A percentile compares a stretch with the other conserved stretches of the same genome.
phyloP scores from a whole-genome alignment of 2,888 invertebrate species.

The Zonitis immaculata region DNA sequence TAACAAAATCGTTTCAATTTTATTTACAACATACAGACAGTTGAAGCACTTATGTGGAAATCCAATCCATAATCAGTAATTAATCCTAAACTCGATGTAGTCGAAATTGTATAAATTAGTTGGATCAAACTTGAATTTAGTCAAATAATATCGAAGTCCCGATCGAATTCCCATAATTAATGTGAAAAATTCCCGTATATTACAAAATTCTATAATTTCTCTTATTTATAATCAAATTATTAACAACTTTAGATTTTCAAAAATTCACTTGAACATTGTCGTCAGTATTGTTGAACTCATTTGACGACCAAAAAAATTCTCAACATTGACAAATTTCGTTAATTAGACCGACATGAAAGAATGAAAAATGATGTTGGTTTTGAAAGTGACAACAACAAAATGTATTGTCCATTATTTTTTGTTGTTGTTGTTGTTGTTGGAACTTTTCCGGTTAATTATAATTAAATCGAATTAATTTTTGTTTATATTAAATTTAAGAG shows the following conservation, averaged over 20 bases:
- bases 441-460: no score
- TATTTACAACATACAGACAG: neutral
- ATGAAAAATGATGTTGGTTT: neutral
- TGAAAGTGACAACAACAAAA: neutral
- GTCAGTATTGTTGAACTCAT: neutral
- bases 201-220: no score
- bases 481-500: no score
- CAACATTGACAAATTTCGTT: neutral
- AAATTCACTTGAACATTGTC: neutral
- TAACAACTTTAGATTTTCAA: neutral
- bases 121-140: conserved; percentile 5
- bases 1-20: neutral
- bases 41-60: neutral
- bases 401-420: neutral
- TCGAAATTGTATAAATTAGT: conserved; percentile 1
- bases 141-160: no score
- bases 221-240: no score
- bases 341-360: neutral
- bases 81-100: conserved; percentile 1
- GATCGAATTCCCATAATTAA: no score
- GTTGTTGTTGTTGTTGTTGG: no score
- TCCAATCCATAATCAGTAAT: neutral
- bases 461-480: no score
- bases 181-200: no score
- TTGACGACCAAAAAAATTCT: neutral